These are phyloP conservation scores for Eupeodes luniger DNA, from an alignment of 2,888 invertebrate species.

Conservation along the genomic window DNA sequence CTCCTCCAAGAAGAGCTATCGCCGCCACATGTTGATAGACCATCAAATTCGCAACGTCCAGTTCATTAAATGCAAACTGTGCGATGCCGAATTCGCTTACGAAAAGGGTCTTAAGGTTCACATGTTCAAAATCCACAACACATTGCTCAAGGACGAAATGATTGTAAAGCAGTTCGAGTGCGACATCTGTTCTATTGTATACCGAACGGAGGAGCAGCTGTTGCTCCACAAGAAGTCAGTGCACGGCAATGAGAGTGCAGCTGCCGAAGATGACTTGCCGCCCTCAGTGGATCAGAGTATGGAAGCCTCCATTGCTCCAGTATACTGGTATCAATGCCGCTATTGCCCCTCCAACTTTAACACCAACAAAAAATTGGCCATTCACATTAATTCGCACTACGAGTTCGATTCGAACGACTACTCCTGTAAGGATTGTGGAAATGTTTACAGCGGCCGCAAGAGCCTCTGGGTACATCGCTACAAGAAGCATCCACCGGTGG, in stretches of 20 bases:
- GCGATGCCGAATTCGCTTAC: slow-evolving; percentile 84
- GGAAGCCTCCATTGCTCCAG: slow-evolving; percentile 71
- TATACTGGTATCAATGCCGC: slow-evolving; percentile 84
- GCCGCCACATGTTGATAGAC: slow-evolving; percentile 83
- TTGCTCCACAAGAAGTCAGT: slow-evolving; percentile 82
- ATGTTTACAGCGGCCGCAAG: slow-evolving; percentile 84
- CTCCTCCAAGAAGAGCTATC: slow-evolving; percentile 83
- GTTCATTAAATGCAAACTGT: slow-evolving; percentile 83
- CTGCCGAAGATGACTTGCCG: slow-evolving; percentile 72
- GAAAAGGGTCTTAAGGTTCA: slow-evolving; percentile 84
- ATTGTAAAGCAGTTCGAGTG: slow-evolving; percentile 83
- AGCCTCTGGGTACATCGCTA: slow-evolving; percentile 84
- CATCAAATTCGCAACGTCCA: slow-evolving; percentile 84
- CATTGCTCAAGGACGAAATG: slow-evolving; percentile 82
- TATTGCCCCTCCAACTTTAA: slow-evolving; percentile 84
- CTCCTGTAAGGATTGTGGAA: slow-evolving; percentile 84
- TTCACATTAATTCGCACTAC: slow-evolving; percentile 84
- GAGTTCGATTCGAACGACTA: slow-evolving; percentile 84
- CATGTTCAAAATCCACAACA: slow-evolving; percentile 83
- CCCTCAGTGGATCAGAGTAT: slow-evolving; percentile 53
- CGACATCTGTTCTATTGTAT: slow-evolving; percentile 83
- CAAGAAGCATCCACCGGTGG: slow-evolving; percentile 84
- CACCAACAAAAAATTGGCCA: slow-evolving; percentile 84
- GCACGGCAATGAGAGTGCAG: slow-evolving; percentile 79
- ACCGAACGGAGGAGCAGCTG: slow-evolving; percentile 82